Base-by-base conservation (phyloP, 53 echinoderm and acorn worm species). In the Antedon mediterranea region DNA sequence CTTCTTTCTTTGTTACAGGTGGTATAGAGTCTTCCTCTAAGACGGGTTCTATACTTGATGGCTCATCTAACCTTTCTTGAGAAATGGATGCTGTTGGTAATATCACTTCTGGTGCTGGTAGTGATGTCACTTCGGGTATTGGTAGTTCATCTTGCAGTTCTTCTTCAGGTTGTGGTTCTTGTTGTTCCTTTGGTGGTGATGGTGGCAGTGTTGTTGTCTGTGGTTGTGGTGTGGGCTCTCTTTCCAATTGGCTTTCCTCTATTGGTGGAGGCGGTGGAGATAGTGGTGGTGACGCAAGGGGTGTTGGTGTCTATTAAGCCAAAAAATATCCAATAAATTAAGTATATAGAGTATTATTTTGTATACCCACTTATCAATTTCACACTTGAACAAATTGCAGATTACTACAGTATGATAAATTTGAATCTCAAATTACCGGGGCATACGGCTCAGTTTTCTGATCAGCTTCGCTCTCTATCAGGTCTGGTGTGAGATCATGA, bases 1-100 rank as follows among this genome's bases (percentile, higher is more conserved):
- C 94, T 79, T 91, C 89, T 33, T 94, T 94, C 85, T 94, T 94
- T 31, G 84, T 78, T 81, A 88, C 88, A 29, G 89, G 86, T 14
- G 44, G 78, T 78, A 70, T 31, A 4, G 78, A 31, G 0, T 18
- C 15, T 28, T 18, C 18, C 7, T 30, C 43, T 29, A 31, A 3
- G 11, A 71, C 83, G 73, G 20, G 80, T 31, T 71, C 79, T 72
- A 34, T 34, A 5, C 34, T 71, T 71, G 72, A 70, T 5, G 28
- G 28, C 71, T 72, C 71, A 30, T 31, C 79, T 29, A 71, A 57
- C 26, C 32, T 72, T 26, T 31, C 72, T 23, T 32, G 13, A 57
- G 23, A n/a, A n/a, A n/a, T n/a, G n/a, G n/a, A n/a, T n/a, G n/a
- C n/a, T n/a, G n/a, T 32, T n/a, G n/a, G n/a, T n/a, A n/a, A n/a